These are phyloP conservation scores for Hirtodrosophila confusa DNA, from an alignment of 2,888 invertebrate species.

Conservation along the genomic window DNA sequence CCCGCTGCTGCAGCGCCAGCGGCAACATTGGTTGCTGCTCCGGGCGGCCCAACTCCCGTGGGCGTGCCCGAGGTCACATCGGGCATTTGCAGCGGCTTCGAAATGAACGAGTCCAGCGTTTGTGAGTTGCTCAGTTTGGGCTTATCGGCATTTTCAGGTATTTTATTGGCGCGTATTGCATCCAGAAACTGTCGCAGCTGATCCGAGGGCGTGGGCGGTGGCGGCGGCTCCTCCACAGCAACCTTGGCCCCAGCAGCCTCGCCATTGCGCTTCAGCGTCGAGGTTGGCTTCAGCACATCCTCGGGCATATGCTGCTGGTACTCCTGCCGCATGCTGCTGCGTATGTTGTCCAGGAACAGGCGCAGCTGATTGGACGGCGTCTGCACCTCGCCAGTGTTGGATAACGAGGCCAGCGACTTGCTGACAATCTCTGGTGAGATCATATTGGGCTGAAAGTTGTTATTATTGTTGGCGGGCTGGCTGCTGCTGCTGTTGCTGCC, in stretches of 20 bases:
- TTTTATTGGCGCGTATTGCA: slow-evolving; percentile 84
- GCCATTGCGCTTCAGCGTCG: slow-evolving; percentile 51
- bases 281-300: slow-evolving; percentile 72
- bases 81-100: slow-evolving; percentile 81
- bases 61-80: slow-evolving; percentile 81
- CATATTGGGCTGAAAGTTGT: slow-evolving; percentile 78
- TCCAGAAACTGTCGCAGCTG: slow-evolving; percentile 83
- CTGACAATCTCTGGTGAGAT: slow-evolving; percentile 83
- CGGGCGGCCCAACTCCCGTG: slow-evolving; percentile 22
- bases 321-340: slow-evolving; percentile 83
- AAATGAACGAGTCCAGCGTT: slow-evolving; percentile 80
- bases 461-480: slow-evolving; percentile 27
- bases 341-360: slow-evolving; percentile 83
- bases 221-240: slow-evolving; percentile 35
- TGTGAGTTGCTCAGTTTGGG: slow-evolving; percentile 80
- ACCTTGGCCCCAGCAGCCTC: background rate
- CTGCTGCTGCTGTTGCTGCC: slow-evolving; percentile 16
- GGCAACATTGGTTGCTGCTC: background rate
- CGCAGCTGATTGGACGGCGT: slow-evolving; percentile 83
- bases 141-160: slow-evolving; percentile 81
- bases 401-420: slow-evolving; percentile 81
- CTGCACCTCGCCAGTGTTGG: slow-evolving; percentile 77
- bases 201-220: slow-evolving; percentile 83
- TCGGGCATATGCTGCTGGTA: slow-evolving; percentile 82
- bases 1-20: slow-evolving; percentile 2